Evolutionary conservation across 2,113 vertebrate genomes (phyloP), one percentile per base, ranked within the genome.

Genomic region (Stigmatopora nigra): DNA sequence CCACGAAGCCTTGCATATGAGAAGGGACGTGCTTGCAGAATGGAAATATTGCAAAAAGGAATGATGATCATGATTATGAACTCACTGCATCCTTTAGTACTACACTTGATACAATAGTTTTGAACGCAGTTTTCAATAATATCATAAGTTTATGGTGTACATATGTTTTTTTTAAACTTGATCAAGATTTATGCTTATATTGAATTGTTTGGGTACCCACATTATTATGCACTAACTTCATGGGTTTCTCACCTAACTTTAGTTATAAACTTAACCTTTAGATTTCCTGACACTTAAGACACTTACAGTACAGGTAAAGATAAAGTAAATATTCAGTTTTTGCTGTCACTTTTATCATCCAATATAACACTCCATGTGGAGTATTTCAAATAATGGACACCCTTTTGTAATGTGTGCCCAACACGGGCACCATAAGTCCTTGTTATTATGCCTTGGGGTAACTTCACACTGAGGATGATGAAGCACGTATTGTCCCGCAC

Each of bases 401-500:
- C 69, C 63, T 73, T 62, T 76, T 82, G 80, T 67, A 67, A 75
- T 65, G 47, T 73, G 63, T 78, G 65, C 83, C 79, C 78, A 70
- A 73, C 79, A 76, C 77, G 82, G 75, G 69, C 72, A 81, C 81
- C 78, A 72, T 38, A 46, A 81, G 86, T 87, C 85, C 84, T 72
- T 61, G 71, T 52, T 64, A 31, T 31, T 31, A 63, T 57, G 61
- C 75, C 78, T 69, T 71, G 20, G 41, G 82, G 80, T 84, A 80
- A 71, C 77, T 84, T 81, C 73, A 31, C 78, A 61, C 73, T 76
- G 86, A 88, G 69, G 52, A 88, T 86, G 84, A 88, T 82, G 64
- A 72, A 86, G 88, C 77, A 73, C 77, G 81, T 84, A 82, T 88
- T 82, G 81, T 85, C 70, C 65, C 73, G 70, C 73, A 71, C 2